Evolutionary conservation across 2,797 vertebrate genomes (phyloP), one percentile per base, ranked within the genome.

Genomic region (Pipistrellus pipistrellus): DNA sequence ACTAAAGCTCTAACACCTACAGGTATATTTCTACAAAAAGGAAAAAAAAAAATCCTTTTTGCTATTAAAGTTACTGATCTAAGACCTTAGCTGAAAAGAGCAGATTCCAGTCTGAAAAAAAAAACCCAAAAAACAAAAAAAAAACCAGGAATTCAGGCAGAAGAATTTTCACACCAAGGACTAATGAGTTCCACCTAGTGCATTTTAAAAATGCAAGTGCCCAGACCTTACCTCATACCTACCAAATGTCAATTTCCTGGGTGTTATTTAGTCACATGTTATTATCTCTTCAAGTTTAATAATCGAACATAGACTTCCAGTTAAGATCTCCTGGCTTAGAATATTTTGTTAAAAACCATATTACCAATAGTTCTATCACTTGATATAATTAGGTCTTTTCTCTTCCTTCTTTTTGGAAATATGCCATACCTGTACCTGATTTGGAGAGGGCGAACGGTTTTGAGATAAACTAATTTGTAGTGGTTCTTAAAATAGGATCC

Each of bases 271-370:
- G 17, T 75, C 44, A 59, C 35, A 20, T 57, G 64, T 38, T 68
- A 13, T n/a, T 73, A 64, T 77, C 81, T 91, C 55, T 77, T 6
- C 13, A 92, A 94, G 41, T 68, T 55, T 44, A 72, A 35, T 59
- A 76, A 95, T 44, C 4, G 11, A 71, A n/a, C 23, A 7, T 83
- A 9, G 17, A 72, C 57, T 64, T 75, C 35, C 73, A 81, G 41
- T 85, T 93, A 88, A 78, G 73, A 90, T 64, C n/a, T 92, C 77
- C 8, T 78, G 10, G 72, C 59, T 86, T 81, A 84, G 46, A 77
- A 53, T 78, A 77, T 78, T 93, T n/a, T 71, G 3, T 64, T 44
- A 68, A 77, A 85, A 73, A 78, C 72, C 23, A 30, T 1, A 72
- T 59, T 71, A 73, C 17, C 30, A 73, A 59, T 10, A 35, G 13